Conservation (phyloP, 37 sponge, comb jelly and placozoan genomes). For the Chondrilla cf. caribensis region DNA sequence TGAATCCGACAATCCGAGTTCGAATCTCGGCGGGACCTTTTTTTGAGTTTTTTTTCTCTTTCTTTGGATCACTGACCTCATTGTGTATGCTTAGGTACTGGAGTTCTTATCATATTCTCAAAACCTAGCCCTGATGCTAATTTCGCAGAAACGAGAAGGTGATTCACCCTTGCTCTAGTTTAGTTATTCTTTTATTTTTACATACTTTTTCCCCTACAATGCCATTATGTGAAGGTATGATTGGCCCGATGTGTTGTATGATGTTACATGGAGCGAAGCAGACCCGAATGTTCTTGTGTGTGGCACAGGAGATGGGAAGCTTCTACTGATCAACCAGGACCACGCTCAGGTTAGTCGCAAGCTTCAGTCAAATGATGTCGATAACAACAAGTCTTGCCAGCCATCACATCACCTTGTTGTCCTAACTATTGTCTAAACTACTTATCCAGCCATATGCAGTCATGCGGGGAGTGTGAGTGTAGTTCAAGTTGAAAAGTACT, state of each 20-base stretch:
- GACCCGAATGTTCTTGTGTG: conserved; percentile 51
- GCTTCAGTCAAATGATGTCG: neutral
- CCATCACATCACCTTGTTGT: neutral
- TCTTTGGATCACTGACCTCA: neutral
- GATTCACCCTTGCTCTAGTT: no score
- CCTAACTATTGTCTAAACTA: no score
- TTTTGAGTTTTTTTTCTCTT: neutral
- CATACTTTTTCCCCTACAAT: no score
- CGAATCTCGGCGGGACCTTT: conserved; percentile 38
- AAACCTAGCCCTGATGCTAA: no score
- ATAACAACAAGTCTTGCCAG: neutral
- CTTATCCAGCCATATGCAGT: no score
- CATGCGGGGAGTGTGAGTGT: no score
- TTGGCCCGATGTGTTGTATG: conserved; percentile 69
- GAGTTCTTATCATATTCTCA: no score
- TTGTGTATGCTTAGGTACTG: no score
- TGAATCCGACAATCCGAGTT: conserved; percentile 35
- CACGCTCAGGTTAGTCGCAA: conserved; percentile 2
- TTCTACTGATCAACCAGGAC: conserved; percentile 53
- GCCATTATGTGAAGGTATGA: neutral
- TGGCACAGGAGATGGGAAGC: conserved; percentile 60
- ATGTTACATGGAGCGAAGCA: conserved; percentile 79
- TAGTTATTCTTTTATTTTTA: no score
- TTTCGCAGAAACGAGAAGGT: no score
- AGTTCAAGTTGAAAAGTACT: no score